Evolutionary conservation across 2,797 vertebrate genomes (phyloP).

Genomic region (Oreochromis grahami): DNA sequence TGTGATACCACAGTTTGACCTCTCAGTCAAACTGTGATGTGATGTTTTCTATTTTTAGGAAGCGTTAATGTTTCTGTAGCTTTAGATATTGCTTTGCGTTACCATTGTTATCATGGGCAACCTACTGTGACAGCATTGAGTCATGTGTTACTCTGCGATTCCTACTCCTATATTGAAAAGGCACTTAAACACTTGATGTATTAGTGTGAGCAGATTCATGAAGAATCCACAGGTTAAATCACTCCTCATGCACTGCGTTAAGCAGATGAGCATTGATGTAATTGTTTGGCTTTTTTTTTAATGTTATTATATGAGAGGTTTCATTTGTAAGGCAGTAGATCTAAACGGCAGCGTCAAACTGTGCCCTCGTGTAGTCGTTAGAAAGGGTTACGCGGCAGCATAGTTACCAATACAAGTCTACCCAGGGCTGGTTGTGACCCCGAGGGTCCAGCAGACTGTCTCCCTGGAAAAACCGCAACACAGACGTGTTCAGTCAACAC

Average conservation of each 20-base stretch:
- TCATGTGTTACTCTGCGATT: accelerated
- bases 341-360: not conserved
- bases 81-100: no score
- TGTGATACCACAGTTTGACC: not conserved
- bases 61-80: no score
- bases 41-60: not conserved
- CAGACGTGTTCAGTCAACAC: slow-evolving; percentile 31
- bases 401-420: slow-evolving; percentile 9
- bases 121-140: not conserved
- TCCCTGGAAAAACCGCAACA: not conserved
- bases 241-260: accelerated
- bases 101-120: not conserved
- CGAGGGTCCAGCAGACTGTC: not conserved
- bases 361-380: not conserved
- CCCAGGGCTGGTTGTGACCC: slow-evolving; percentile 24
- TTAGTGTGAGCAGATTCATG: not conserved
- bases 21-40: not conserved
- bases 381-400: not conserved
- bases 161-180: not conserved
- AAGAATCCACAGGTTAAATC: not conserved
- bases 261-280: not conserved
- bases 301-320: not conserved
- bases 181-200: not conserved
- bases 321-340: not conserved
- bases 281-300: accelerated